A percentile compares a stretch with the other conserved stretches of the same genome.
These are phyloP conservation scores for Embiotoca jacksoni DNA, from an alignment of 2,113 vertebrate species.

Conservation along the genomic window DNA sequence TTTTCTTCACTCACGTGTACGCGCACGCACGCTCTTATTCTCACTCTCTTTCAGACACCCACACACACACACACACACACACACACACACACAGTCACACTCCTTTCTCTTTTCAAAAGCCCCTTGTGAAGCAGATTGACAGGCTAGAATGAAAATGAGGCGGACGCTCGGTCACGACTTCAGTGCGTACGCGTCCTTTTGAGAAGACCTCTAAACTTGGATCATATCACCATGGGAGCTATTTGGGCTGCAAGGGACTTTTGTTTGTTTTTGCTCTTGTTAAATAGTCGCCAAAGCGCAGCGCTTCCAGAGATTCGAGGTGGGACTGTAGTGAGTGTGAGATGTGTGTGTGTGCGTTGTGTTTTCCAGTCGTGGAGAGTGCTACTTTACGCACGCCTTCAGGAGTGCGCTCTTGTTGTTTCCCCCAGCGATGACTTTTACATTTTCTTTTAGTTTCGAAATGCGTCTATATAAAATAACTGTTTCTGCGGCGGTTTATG, in stretches of 20 bases:
- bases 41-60: slow-evolving; percentile 30
- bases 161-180: slow-evolving; percentile 80
- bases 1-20: slow-evolving; percentile 30
- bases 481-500: neutral
- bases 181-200: slow-evolving; percentile 84
- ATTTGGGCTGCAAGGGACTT: slow-evolving; percentile 82
- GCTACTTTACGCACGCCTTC: slow-evolving; percentile 76
- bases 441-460: slow-evolving; percentile 2
- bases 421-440: slow-evolving; percentile 21
- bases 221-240: slow-evolving; percentile 86
- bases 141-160: slow-evolving; percentile 86
- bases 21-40: slow-evolving; percentile 61
- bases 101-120: slow-evolving; percentile 79
- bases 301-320: slow-evolving; percentile 83
- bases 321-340: slow-evolving; percentile 78
- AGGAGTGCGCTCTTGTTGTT: slow-evolving; percentile 66
- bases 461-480: neutral
- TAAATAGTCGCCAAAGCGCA: slow-evolving; percentile 84
- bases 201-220: slow-evolving; percentile 81
- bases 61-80: slow-evolving; percentile 37
- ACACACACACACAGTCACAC: slow-evolving; percentile 53
- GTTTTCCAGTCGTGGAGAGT: slow-evolving; percentile 53
- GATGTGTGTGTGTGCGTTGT: slow-evolving; percentile 41
- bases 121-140: slow-evolving; percentile 82
- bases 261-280: slow-evolving; percentile 88